Percentiles rank a stretch among this genome's conserved stretches.
These are phyloP conservation scores for Myopa tessellatipennis DNA, from an alignment of 2,888 invertebrate species.

Conservation along the genomic window DNA sequence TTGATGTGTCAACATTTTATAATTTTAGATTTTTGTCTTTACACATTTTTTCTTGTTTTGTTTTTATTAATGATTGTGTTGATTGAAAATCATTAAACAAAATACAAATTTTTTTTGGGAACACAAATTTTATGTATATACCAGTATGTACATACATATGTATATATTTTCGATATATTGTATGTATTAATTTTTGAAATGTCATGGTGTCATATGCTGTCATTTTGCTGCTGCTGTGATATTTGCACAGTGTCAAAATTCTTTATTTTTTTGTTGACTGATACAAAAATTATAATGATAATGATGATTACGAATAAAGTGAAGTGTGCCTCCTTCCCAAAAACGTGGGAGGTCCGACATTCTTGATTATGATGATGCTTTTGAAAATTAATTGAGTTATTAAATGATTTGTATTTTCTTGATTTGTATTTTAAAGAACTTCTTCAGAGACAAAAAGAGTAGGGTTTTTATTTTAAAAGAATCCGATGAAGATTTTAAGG, in stretches of 20 bases:
- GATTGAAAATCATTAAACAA: neutral
- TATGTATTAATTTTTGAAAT: too few species aligned
- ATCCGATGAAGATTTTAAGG: too few species aligned
- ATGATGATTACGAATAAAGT: too few species aligned
- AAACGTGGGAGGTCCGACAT: neutral
- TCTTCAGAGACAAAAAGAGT: too few species aligned
- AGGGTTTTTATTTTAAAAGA: too few species aligned
- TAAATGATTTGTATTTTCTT: too few species aligned
- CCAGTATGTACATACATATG: too few species aligned
- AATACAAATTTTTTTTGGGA: neutral
- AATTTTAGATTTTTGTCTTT: neutral
- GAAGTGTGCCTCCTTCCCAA: neutral
- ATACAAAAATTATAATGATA: neutral
- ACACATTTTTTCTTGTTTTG: neutral
- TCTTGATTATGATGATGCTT: neutral
- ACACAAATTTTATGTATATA: too few species aligned
- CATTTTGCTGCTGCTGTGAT: neutral
- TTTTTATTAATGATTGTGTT: neutral
- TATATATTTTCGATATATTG: too few species aligned
- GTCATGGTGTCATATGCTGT: too few species aligned
- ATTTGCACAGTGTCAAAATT: slow-evolving; percentile 1
- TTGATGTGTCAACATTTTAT: neutral
- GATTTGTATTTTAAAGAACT: too few species aligned
- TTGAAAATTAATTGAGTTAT: too few species aligned
- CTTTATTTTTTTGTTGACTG: neutral